Conservation (phyloP, 23 tunicate species). For the Oikopleura albicans region DNA sequence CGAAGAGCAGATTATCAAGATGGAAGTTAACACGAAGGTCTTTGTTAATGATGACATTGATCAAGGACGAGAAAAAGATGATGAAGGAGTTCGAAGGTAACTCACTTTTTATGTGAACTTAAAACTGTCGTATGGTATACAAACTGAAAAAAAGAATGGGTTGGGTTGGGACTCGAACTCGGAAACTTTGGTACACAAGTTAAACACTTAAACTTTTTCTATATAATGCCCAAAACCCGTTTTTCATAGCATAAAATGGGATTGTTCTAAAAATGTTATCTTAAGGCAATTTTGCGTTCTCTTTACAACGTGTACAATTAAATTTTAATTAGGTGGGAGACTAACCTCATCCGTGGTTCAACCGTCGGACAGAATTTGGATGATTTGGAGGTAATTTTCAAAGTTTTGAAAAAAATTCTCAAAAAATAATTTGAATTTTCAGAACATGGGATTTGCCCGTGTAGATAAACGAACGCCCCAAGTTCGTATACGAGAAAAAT, state of each 20-base stretch:
- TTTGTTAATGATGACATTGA: not conserved
- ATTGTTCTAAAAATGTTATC: too few relatives aligned
- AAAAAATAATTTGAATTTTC: not conserved
- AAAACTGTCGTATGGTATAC: too few relatives aligned
- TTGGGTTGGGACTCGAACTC: too few relatives aligned
- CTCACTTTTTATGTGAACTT: too few relatives aligned
- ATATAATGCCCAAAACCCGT: too few relatives aligned
- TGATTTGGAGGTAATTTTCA: not conserved
- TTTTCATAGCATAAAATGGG: too few relatives aligned
- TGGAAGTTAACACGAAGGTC: not conserved
- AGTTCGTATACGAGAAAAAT: not conserved
- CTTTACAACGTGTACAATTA: too few relatives aligned
- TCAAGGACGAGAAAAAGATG: not conserved
- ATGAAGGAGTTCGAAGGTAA: not conserved
- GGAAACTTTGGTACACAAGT: too few relatives aligned
- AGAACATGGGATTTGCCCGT: not conserved
- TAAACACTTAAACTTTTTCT: too few relatives aligned
- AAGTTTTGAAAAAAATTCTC: not conserved
- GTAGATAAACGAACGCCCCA: not conserved
- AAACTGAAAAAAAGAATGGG: too few relatives aligned
- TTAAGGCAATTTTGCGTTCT: too few relatives aligned
- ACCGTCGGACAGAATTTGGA: not conserved
- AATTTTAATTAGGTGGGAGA: not conserved
- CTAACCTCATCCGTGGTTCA: not conserved
- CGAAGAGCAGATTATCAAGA: not conserved